Conservation (phyloP, 2,797 vertebrate genomes). For the Spinibarbus caldwelli region DNA sequence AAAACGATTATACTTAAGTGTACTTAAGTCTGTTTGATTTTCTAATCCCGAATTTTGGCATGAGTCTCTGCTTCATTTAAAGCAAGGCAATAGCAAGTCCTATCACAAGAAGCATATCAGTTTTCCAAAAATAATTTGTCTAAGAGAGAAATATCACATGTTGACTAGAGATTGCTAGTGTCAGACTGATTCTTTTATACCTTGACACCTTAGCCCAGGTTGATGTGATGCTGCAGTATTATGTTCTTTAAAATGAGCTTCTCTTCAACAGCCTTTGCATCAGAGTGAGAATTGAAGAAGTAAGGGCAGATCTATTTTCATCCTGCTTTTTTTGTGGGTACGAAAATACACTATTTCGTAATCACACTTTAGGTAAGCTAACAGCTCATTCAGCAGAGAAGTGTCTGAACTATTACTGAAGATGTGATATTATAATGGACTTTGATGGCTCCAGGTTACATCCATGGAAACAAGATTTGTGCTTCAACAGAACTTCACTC, state of each 20-base stretch:
- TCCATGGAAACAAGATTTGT: constrained; percentile 12
- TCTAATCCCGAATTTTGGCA: background rate
- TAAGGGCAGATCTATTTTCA: background rate
- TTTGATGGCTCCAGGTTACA: constrained; percentile 7
- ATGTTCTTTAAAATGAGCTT: background rate
- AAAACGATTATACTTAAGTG: no score
- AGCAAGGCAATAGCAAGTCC: background rate
- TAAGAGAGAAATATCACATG: background rate
- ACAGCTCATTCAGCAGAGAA: background rate
- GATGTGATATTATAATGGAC: constrained; percentile 5
- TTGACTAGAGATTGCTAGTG: background rate
- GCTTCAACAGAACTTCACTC: background rate
- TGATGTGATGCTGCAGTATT: background rate
- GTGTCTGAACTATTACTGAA: background rate
- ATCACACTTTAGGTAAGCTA: background rate
- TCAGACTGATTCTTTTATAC: background rate
- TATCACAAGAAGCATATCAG: background rate
- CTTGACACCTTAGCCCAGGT: background rate
- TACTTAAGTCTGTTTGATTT: background rate
- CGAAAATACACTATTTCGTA: background rate
- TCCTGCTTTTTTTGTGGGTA: background rate
- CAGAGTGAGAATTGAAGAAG: background rate
- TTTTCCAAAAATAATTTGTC: background rate
- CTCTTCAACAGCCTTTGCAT: background rate
- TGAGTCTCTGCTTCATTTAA: no score